phyloP scores from a whole-genome alignment of 2,113 vertebrate genomes.

The Halcyon senegalensis region DNA sequence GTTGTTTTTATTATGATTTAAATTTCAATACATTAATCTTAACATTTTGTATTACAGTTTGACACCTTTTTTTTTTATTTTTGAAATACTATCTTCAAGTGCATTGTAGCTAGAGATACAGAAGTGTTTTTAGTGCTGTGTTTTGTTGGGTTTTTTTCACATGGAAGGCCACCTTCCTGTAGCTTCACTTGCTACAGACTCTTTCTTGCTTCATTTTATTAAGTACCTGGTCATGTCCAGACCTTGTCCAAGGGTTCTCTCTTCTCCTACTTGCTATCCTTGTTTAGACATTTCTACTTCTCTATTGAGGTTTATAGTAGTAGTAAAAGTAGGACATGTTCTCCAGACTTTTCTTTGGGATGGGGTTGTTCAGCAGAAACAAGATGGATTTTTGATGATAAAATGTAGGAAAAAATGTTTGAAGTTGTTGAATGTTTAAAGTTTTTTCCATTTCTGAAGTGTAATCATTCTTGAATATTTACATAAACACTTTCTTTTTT shows the following conservation, averaged over 20 bases:
- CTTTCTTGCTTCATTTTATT: neutral
- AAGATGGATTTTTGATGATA: neutral
- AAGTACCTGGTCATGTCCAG: neutral
- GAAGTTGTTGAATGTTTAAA: neutral
- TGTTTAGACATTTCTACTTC: neutral
- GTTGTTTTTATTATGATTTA: neutral
- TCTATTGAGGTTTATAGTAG: neutral
- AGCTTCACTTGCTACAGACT: neutral
- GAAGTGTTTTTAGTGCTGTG: neutral
- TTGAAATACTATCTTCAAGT: neutral
- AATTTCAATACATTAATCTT: neutral
- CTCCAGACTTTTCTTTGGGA: neutral
- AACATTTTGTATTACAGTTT: neutral
- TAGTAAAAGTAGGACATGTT: neutral
- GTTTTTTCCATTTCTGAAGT: neutral
- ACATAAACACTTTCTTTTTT: neutral
- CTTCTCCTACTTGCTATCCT: neutral
- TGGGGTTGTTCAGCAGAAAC: neutral
- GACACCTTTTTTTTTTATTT: neutral
- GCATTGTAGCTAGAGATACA: neutral
- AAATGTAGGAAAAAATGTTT: neutral
- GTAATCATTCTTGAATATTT: neutral
- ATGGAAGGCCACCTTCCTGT: neutral
- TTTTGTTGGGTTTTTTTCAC: neutral
- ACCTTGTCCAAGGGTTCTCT: neutral